Evolutionary conservation across 2,113 vertebrate genomes (phyloP).

Genomic region (Pseudopodoces humilis): DNA sequence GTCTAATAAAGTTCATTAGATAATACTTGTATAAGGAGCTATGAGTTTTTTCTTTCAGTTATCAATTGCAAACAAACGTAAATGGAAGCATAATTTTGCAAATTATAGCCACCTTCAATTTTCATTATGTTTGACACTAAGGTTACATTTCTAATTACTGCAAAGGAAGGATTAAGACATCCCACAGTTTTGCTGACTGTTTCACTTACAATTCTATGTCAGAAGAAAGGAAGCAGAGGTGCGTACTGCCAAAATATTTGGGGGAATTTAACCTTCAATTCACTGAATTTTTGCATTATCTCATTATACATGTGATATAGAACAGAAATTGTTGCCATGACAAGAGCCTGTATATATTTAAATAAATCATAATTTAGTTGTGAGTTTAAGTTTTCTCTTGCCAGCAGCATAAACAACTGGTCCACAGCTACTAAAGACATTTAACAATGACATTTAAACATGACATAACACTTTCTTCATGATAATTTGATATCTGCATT

Average conservation of each 20-base stretch:
- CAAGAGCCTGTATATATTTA: neutral
- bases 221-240: neutral
- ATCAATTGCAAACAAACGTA: neutral
- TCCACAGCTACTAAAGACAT: neutral
- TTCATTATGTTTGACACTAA: neutral
- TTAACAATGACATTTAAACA: neutral
- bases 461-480: neutral
- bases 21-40: neutral
- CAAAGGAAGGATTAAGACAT: neutral
- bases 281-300: neutral
- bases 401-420: neutral
- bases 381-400: neutral
- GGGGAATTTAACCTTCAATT: neutral
- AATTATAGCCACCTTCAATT: neutral
- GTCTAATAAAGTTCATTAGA: neutral
- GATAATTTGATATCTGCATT: neutral
- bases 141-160: neutral
- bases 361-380: neutral
- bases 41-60: neutral
- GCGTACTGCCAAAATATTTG: neutral
- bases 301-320: neutral
- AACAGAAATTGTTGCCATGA: neutral
- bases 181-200: neutral
- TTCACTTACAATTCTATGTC: neutral
- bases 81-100: neutral